Percentiles rank a stretch among this genome's conserved stretches.
Conservation (phyloP, 2,888 invertebrate species). For the Netelia fuscicornis region DNA sequence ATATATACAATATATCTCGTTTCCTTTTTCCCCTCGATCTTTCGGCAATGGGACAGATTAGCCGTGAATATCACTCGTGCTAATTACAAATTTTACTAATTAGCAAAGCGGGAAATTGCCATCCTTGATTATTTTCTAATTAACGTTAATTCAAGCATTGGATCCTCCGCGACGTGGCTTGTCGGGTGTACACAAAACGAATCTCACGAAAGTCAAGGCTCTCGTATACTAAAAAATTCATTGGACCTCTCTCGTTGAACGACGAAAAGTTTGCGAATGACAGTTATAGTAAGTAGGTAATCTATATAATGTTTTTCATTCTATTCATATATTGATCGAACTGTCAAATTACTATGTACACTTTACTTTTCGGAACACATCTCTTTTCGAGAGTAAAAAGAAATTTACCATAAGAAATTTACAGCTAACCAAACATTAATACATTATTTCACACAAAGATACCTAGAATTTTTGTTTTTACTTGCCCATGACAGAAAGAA, state of each 20-base stretch:
- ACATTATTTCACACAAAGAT: too few relatives aligned
- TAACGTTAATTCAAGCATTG: slow-evolving; percentile 63
- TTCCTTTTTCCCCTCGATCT: slow-evolving; percentile 38
- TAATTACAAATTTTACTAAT: slow-evolving; percentile 77
- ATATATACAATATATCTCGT: background rate
- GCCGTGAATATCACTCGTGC: slow-evolving; percentile 38
- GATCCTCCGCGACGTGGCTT: slow-evolving; percentile 16
- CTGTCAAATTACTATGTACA: too few relatives aligned
- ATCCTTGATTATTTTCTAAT: slow-evolving; percentile 76
- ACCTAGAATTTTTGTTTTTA: too few relatives aligned
- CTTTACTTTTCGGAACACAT: too few relatives aligned
- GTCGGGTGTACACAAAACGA: background rate
- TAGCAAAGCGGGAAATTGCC: slow-evolving; percentile 74
- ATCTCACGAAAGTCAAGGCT: slow-evolving; percentile 16
- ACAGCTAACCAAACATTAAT: too few relatives aligned
- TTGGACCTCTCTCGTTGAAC: background rate
- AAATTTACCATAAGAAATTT: too few relatives aligned
- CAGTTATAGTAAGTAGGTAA: too few relatives aligned
- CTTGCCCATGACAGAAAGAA: too few relatives aligned
- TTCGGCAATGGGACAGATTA: slow-evolving; percentile 32
- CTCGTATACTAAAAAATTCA: background rate
- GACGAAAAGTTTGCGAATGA: too few relatives aligned
- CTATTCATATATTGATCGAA: too few relatives aligned
- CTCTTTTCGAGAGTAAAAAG: too few relatives aligned
- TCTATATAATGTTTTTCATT: too few relatives aligned